Conservation (phyloP, 2,888 invertebrate genomes). For the Melieria crassipennis region DNA sequence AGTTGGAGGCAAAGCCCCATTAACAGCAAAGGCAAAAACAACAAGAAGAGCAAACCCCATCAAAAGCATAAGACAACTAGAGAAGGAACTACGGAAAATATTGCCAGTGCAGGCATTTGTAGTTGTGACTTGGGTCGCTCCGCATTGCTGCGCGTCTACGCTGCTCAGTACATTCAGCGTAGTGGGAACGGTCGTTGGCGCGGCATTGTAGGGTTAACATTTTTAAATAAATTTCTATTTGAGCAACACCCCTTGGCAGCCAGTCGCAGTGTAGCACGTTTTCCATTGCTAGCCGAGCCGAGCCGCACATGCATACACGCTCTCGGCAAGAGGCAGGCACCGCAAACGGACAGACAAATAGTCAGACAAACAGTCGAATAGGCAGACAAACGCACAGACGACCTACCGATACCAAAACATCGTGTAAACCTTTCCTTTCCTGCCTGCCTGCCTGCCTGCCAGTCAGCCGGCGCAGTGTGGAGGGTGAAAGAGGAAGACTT, state of each 20-base stretch:
- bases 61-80: no score
- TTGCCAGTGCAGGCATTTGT: constrained; percentile 33
- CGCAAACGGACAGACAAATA: neutral
- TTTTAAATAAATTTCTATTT: constrained; percentile 48
- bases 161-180: constrained; percentile 23
- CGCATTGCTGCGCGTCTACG: constrained; percentile 17
- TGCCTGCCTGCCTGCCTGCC: constrained; percentile 18
- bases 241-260: constrained; percentile 29
- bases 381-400: constrained; percentile 40
- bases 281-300: constrained; percentile 33
- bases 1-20: no score
- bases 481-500: constrained; percentile 27
- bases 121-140: constrained; percentile 1
- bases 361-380: constrained; percentile 8
- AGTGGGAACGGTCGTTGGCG: constrained; percentile 11
- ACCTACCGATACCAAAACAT: neutral
- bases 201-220: constrained; percentile 43
- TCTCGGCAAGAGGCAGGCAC: neutral
- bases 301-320: constrained; percentile 12
- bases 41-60: no score
- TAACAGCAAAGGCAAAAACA: no score
- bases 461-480: constrained; percentile 11
- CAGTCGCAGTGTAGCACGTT: constrained; percentile 32
- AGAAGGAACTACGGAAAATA: no score
- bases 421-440: constrained; percentile 4